Evolutionary conservation across 1,140 invertebrate genomes (phyloP), one percentile per base, ranked within the genome.

Genomic region (Bombus impatiens): DNA sequence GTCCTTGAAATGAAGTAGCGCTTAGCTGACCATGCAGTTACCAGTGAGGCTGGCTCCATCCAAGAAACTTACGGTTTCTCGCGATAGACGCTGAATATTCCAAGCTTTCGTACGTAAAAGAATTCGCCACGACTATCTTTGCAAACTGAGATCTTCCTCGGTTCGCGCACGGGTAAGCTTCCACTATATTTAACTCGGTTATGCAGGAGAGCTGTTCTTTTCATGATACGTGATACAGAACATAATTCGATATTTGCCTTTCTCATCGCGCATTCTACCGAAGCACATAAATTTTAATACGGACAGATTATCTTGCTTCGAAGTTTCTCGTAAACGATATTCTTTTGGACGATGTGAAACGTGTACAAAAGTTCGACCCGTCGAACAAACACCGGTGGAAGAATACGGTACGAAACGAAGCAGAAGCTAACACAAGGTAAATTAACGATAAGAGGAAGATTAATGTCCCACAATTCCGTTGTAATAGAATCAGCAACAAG

Each of bases 391-490:
- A 42, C 22, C 13, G 10, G 1, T 42, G 22, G 25, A 62, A 13
- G 13, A 32, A 32, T 1, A 10, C 5, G 3, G 15, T 53, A 25
- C 15, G 9, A 5, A 32, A 4, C 1, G 10, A 13, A 32, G 1
- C 72, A 42, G 47, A 77, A 62, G 32, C 40, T 76, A 62, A 77
- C 75, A 10, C 42, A 37, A 53, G 18, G 67, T 47, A 18, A 81
- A 77, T 62, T 86, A 81, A 82, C 65, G 78, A 75, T 62, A 71
- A 87, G 81, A 44, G 72, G 28, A 72, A 68, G 78, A 89, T 89
- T 77, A 82, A 88, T 78, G 74, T 74, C 25, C 15, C 79, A 42
- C 59, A 72, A 89, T 89, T 65, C n/a, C 68, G 42, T 74, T 47
- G 78, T 76, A 86, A 78, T 57, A 67, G 59, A 40, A 88, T 74